Conservation (phyloP, 92 coral and sea anemone species). For the Umimayanthus chanpuru region DNA sequence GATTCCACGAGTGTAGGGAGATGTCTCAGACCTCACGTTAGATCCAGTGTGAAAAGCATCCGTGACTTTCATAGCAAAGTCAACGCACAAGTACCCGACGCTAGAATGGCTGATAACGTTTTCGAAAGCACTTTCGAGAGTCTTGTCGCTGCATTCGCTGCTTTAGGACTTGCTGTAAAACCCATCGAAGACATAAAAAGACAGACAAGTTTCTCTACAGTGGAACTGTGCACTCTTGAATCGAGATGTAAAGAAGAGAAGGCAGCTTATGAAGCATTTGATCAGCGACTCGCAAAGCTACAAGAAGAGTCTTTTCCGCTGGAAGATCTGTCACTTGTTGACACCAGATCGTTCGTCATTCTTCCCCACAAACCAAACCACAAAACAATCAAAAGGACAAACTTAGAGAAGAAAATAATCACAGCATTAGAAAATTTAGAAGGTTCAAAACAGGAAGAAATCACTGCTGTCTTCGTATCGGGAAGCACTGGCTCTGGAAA, state of each 20-base stretch:
- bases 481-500: slow-evolving; percentile 64
- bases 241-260: slow-evolving; percentile 17
- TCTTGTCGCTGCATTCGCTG: slow-evolving; percentile 29
- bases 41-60: slow-evolving; percentile 20
- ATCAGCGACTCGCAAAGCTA: background rate
- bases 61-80: slow-evolving; percentile 31
- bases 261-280: background rate
- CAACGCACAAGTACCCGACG: slow-evolving; percentile 28
- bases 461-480: slow-evolving; percentile 40
- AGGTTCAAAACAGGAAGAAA: slow-evolving; percentile 20
- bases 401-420: slow-evolving; percentile 33
- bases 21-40: slow-evolving; percentile 2
- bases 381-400: slow-evolving; percentile 13
- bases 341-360: slow-evolving; percentile 15
- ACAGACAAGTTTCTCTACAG: slow-evolving; percentile 29
- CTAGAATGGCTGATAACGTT: slow-evolving; percentile 14
- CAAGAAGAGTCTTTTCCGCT: slow-evolving; percentile 31
- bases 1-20: slow-evolving; percentile 54
- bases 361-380: slow-evolving; percentile 52
- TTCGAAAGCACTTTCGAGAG: slow-evolving; percentile 24
- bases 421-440: slow-evolving; percentile 41
- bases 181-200: slow-evolving; percentile 28
- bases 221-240: slow-evolving; percentile 7
- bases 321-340: background rate
- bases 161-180: slow-evolving; percentile 26